These are phyloP conservation scores for Penaeus monodon DNA, from an alignment of 2,888 invertebrate genomes.

Conservation along the genomic window DNA sequence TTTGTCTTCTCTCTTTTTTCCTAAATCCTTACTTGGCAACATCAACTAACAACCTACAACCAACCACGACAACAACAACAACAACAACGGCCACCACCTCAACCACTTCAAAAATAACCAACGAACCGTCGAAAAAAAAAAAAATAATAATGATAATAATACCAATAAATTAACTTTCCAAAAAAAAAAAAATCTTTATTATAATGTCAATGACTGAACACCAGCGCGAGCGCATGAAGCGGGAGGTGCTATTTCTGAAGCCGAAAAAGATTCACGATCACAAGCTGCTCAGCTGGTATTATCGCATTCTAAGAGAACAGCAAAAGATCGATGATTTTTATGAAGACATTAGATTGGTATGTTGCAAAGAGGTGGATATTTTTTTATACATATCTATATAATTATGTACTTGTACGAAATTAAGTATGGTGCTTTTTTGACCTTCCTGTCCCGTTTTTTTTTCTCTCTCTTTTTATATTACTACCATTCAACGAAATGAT, in stretches of 20 bases:
- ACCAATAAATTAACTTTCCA: too few relatives aligned
- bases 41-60: conserved; percentile 11
- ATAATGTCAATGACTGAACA: background rate
- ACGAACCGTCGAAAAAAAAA: too few relatives aligned
- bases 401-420: too few relatives aligned
- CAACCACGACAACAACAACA: conserved; percentile 5
- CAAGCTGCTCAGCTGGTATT: conserved; percentile 9
- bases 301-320: conserved; percentile 38
- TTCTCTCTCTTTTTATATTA: too few relatives aligned
- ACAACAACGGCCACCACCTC: background rate
- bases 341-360: conserved; percentile 49
- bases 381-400: too few relatives aligned
- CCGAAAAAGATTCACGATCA: conserved; percentile 37
- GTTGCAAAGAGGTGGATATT: background rate
- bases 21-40: conserved; percentile 26
- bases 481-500: too few relatives aligned
- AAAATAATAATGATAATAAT: too few relatives aligned
- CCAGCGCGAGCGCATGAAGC: conserved; percentile 42
- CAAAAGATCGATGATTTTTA: conserved; percentile 34
- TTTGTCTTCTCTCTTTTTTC: background rate
- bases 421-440: too few relatives aligned
- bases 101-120: background rate
- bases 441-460: too few relatives aligned
- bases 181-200: too few relatives aligned
- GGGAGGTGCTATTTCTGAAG: conserved; percentile 29